Conservation (phyloP, 2,797 vertebrate species). For the Mormyrops attenuatus region DNA sequence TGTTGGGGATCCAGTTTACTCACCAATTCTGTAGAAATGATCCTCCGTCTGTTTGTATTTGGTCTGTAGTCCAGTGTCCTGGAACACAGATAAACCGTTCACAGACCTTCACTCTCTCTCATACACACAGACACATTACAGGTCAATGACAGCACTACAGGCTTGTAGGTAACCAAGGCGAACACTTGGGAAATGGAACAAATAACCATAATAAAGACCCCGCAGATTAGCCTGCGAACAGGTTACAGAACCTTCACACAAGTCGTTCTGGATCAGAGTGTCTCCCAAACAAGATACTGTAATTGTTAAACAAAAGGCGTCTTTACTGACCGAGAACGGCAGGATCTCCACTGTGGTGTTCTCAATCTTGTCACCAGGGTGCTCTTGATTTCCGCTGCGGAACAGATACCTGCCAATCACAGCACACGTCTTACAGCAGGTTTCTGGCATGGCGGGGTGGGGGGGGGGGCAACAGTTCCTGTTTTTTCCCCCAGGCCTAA, state of each 20-base stretch:
- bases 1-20: constrained; percentile 23
- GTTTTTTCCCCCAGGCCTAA: neutral
- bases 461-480: neutral
- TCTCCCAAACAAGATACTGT: neutral
- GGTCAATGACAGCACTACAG: neutral
- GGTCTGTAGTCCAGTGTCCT: constrained; percentile 70
- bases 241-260: neutral
- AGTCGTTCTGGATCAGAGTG: neutral
- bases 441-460: neutral
- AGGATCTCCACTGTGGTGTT: constrained; percentile 94
- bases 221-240: neutral
- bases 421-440: neutral
- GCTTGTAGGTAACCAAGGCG: neutral
- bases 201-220: neutral
- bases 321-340: constrained; percentile 73
- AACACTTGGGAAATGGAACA: neutral
- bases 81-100: constrained; percentile 18
- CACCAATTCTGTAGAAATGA: constrained; percentile 90
- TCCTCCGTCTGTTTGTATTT: constrained; percentile 83
- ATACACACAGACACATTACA: neutral
- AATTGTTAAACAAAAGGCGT: neutral
- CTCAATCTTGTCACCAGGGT: constrained; percentile 87
- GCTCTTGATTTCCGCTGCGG: constrained; percentile 94
- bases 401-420: constrained; percentile 82
- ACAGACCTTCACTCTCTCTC: neutral